Evolutionary conservation across 2,888 invertebrate genomes (phyloP), one percentile per base, ranked within the genome.

Genomic region (Cephonodes hylas): DNA sequence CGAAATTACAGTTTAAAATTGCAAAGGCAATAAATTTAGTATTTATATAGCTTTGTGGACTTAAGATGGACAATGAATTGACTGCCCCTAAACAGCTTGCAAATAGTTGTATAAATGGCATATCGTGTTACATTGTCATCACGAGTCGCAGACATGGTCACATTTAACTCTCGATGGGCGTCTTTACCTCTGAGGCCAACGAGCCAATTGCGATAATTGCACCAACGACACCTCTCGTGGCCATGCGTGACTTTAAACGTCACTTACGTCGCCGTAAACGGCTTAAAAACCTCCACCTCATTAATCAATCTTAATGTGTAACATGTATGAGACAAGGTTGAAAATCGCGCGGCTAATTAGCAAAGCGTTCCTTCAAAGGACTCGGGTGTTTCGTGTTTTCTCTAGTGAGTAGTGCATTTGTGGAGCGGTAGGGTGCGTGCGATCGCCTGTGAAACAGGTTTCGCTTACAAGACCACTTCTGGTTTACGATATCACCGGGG

Each of bases 171-270:
- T 78, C 80, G 81, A 88, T 86, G 91, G 90, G 89, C 90, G 91
- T 89, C 87, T 85, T 84, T 84, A 80, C 79, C 81, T 83, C 77
- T 79, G 83, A 86, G 86, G 83, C 87, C 86, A 86, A 84, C 86
- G 86, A 86, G 89, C 91, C 91, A 92, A 91, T 92, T 91, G 91
- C 87, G 81, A 86, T 91, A 91, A 92, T 92, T 91, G 88, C 85
- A 75, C 77, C 82, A 85, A 84, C 86, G 89, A 89, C 91, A 91
- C 91, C 89, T 90, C 88, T 88, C 80, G 76, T 85, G 84, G 78
- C 79, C 85, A 85, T 87, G 86, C 87, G 89, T 88, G 88, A 88
- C 87, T 84, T 83, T 86, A 85, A 86, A 83, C 77, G 72, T 68
- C 74, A 75, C 66, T 70, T 65, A 71, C 71, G 72, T 73, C 70